These are phyloP conservation scores for Sphecodes monilicornis DNA, from an alignment of 2,888 invertebrate species.

Conservation along the genomic window DNA sequence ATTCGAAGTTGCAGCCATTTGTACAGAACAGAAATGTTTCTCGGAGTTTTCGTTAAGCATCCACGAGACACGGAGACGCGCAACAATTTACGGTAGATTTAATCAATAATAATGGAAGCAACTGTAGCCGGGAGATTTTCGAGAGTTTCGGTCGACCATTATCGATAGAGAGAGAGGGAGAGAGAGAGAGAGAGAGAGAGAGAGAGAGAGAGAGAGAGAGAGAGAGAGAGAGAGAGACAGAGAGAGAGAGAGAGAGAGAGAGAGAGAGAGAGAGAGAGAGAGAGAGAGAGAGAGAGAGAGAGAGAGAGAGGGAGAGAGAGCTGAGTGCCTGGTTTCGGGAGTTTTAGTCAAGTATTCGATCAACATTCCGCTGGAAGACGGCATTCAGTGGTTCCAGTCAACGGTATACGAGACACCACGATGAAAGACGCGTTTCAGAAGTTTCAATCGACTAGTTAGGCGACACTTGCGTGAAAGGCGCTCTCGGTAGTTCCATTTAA, in stretches of 20 bases:
- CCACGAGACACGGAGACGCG: not conserved
- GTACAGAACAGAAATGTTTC: not conserved
- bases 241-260: too few relatives aligned
- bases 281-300: too few relatives aligned
- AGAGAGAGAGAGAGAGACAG: too few relatives aligned
- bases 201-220: too few relatives aligned
- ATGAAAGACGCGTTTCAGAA: conserved; percentile 11
- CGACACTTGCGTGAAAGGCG: not conserved
- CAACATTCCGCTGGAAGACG: conserved; percentile 1
- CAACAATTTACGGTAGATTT: not conserved
- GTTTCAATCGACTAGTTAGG: conserved; percentile 17
- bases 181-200: too few relatives aligned
- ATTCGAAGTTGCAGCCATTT: not conserved
- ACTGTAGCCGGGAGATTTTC: conserved; percentile 1
- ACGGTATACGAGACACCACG: not conserved
- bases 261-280: too few relatives aligned
- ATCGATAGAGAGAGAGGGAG: not conserved
- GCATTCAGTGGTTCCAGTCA: conserved; percentile 1
- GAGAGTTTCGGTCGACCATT: not conserved
- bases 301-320: too few relatives aligned
- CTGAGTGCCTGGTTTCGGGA: not conserved
- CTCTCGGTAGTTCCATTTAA: not conserved
- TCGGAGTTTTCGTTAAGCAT: not conserved
- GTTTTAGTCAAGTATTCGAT: conserved; percentile 6
- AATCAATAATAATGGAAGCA: conserved; percentile 9